Base-by-base conservation (phyloP, 2,888 invertebrate species). In the Therioaphis trifolii region DNA sequence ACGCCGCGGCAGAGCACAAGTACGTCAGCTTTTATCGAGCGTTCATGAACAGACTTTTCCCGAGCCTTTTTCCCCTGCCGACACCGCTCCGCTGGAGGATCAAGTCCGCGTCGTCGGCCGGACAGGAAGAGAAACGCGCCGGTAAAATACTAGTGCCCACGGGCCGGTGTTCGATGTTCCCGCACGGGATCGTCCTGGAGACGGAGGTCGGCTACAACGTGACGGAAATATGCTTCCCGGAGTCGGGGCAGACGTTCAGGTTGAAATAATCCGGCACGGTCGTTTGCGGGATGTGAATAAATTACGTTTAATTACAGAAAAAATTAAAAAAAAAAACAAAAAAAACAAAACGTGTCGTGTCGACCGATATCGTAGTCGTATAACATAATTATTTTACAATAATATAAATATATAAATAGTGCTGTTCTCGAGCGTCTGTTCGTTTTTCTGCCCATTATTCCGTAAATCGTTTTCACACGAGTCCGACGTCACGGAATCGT, bases 141-240 rank as follows among this genome's bases (percentile, higher is more conserved):
- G 14, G 61, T 24, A 46, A 63, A 27, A 61, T 12, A 5, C 9
- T 72, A 18, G 24, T 29, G 15, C 29, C 52, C 4, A 24, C 15
- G 52, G 52, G 29, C 3, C 52, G n/a, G 52, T 29, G n/a, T 27
- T n/a, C 29, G n/a, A 21, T 29, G 29, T 27, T 52, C 12, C 52
- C 29, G n/a, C 12, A 72, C n/a, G 52, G 29, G 4, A 49, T 72
- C 1, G n/a, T 72, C 29, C 29, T 72, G 24, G 29, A 29, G n/a
- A n/a, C 71, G 5, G 18, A 1, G 12, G 1, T 4, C 52, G 29
- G n/a, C 15, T 12, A 15, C 11, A n/a, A 52, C 18, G 71, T 72
- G 29, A 29, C 49, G 52, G 2, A 52, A 49, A 72, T 72, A 29
- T n/a, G n/a, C n/a, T 72, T 72, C n/a, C 52, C 29, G 15, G 29